phyloP scores from a whole-genome alignment of 2,113 vertebrate genomes.

The Oreamnos americanus region DNA sequence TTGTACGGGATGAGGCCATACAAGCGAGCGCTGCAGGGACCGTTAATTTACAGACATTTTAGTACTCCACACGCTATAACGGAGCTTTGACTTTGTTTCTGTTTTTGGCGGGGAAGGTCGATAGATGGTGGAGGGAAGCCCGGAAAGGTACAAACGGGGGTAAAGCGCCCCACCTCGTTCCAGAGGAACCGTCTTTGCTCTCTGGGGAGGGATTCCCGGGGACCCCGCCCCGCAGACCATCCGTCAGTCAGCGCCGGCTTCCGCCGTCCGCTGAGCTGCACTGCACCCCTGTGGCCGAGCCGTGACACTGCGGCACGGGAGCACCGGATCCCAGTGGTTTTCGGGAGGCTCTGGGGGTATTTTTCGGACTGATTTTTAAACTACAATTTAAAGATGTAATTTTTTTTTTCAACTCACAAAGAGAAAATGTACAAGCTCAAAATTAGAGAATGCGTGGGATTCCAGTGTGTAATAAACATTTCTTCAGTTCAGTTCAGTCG shows the following conservation, averaged over 20 bases:
- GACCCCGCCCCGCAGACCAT: fast-evolving
- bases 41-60: not conserved
- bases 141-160: not conserved
- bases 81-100: not conserved
- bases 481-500: not conserved
- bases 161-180: fast-evolving
- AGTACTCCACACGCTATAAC: not conserved
- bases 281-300: slow-evolving; percentile 34
- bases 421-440: not conserved
- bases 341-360: not conserved
- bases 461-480: not conserved
- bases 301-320: not conserved
- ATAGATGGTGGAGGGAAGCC: not conserved
- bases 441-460: not conserved
- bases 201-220: not conserved
- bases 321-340: not conserved
- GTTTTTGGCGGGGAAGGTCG: no score
- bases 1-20: not conserved
- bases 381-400: not conserved
- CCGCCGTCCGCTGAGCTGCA: slow-evolving; percentile 21
- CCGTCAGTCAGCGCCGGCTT: fast-evolving
- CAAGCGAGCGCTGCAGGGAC: not conserved
- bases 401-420: not conserved
- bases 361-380: not conserved
- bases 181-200: no score